phyloP scores from a whole-genome alignment of 2,888 invertebrate species.

The Lomographa bimaculata region DNA sequence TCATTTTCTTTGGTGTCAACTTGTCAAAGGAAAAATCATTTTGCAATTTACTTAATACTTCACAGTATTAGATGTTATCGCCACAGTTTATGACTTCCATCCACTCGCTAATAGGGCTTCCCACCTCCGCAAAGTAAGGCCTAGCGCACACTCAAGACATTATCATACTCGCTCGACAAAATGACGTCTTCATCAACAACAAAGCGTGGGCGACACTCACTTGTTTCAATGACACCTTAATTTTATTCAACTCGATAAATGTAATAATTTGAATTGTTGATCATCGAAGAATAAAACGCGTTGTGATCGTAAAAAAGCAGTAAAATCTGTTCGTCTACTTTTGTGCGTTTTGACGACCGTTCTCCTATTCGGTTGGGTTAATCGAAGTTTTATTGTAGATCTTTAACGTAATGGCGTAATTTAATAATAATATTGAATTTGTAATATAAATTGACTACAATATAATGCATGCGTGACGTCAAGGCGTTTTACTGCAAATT shows the following conservation, averaged over 20 bases:
- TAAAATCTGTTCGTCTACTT: constrained; percentile 22
- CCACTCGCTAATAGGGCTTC: constrained; percentile 14
- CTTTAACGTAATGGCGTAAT: constrained; percentile 11
- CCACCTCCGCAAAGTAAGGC: constrained; percentile 19
- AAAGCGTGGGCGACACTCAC: constrained; percentile 27
- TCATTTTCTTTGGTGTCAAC: too few relatives aligned
- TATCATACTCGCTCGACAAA: constrained; percentile 18
- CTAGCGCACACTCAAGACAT: constrained; percentile 16
- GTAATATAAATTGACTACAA: constrained; percentile 6
- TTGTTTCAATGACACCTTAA: constrained; percentile 26
- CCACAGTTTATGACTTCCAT: constrained; percentile 20
- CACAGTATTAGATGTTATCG: constrained; percentile 12
- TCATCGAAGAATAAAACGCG: constrained; percentile 19
- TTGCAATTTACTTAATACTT: too few relatives aligned
- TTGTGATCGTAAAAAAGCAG: constrained; percentile 24
- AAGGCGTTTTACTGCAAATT: too few relatives aligned
- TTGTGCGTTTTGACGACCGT: constrained; percentile 15
- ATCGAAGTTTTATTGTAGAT: constrained; percentile 21
- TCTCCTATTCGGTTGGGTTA: constrained; percentile 22
- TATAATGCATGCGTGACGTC: too few relatives aligned
- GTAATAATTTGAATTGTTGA: constrained; percentile 25
- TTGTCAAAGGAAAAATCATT: too few relatives aligned
- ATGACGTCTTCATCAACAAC: constrained; percentile 27
- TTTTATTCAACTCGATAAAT: constrained; percentile 25
- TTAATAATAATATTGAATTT: constrained; percentile 18